Percentiles rank a stretch among this genome's conserved stretches.
These are phyloP conservation scores for Hephaestus fuliginosus DNA, from an alignment of 2,797 vertebrate genomes.

Conservation along the genomic window DNA sequence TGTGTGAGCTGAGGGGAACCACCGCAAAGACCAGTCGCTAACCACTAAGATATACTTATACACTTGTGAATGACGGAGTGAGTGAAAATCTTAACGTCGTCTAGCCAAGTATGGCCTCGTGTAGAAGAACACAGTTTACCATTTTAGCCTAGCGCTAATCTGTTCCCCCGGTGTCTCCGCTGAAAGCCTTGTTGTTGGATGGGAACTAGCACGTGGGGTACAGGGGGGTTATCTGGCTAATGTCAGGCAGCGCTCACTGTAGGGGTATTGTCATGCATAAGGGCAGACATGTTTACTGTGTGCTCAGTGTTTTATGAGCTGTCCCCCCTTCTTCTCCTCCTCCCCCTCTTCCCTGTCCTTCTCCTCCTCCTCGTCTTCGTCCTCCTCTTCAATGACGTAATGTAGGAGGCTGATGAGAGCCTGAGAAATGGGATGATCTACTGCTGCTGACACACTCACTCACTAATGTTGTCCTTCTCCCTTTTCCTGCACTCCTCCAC, in stretches of 20 bases:
- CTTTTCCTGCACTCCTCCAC: constrained; percentile 69
- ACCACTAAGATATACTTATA: constrained; percentile 66
- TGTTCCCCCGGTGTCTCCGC: constrained; percentile 73
- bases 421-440: constrained; percentile 91
- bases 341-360: constrained; percentile 69
- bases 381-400: constrained; percentile 89
- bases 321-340: constrained; percentile 69
- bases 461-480: constrained; percentile 81
- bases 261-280: constrained; percentile 91
- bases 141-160: constrained; percentile 78
- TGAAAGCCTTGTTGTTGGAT: constrained; percentile 72
- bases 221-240: constrained; percentile 86
- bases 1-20: constrained; percentile 82
- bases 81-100: constrained; percentile 69
- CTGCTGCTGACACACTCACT: constrained; percentile 84
- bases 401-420: constrained; percentile 83
- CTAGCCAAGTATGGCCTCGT: constrained; percentile 51
- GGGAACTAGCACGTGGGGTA: constrained; percentile 66
- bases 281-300: constrained; percentile 93
- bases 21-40: constrained; percentile 64
- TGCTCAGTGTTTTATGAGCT: constrained; percentile 91
- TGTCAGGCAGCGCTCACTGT: constrained; percentile 89
- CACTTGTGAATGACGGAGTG: constrained; percentile 78
- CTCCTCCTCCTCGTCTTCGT: constrained; percentile 47
- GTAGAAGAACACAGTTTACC: constrained; percentile 68